Base-by-base conservation (phyloP, 2,888 invertebrate species). In the Linnaemya tessellans region DNA sequence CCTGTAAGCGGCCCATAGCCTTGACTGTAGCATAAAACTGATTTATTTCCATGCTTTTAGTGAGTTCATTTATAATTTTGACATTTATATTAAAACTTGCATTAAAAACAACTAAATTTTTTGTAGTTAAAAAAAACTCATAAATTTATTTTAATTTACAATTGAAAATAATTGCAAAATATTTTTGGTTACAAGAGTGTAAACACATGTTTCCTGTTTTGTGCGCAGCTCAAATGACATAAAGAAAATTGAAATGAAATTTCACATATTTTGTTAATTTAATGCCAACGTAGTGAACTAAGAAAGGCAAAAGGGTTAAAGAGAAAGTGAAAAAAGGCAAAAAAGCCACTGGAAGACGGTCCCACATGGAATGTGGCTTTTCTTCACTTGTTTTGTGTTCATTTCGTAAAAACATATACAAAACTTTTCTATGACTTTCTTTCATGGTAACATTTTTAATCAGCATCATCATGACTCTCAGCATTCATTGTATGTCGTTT, bases 291-390 rank as follows among this genome's bases (percentile, higher is more conserved):
- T 56, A 56, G 41, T 65, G 80, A 71, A 22, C 46, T 56, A 54
- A 35, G 56, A 65, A n/a, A 22, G 51, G 41, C 49, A 58, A 67
- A 67, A 74, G 80, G 73, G 58, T 70, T 77, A 82, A 78, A 60
- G 65, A 83, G 82, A 83, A 83, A 78, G 82, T 83, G 71, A 83
- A 77, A 81, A 73, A 73, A 73, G 30, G 58, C 30, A 71, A 51
- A 41, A 65, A 71, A 81, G 64, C 35, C 30, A 64, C 0, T 51
- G 30, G 18, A 58, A 35, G 30, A 38, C 22, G 58, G 11, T 18
- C 30, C n/a, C 58, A 68, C 49, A 60, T 78, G 78, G 68, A 78
- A 78, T 78, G 60, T 60, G 68, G 49, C 20, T 68, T 56, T 58
- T 46, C 35, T 35, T 58, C n/a, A 9, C 15, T 43, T 18, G 38